Conservation (phyloP, 2,113 vertebrate species). For the Gorilla gorilla region DNA sequence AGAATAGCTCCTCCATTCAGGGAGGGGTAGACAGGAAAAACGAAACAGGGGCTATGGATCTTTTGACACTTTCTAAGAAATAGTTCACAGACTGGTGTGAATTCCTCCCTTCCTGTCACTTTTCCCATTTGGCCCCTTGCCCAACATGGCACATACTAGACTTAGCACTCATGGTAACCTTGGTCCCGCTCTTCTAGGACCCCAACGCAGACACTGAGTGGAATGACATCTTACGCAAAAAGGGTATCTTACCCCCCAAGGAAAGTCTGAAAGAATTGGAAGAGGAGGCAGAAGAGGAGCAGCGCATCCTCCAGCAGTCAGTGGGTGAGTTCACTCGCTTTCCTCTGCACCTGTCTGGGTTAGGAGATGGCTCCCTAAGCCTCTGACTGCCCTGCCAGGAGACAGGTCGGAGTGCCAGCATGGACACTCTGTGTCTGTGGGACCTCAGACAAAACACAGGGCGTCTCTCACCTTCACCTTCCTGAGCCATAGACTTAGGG, state of each 20-base stretch:
- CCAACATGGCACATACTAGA: fast-evolving
- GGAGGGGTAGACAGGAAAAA: not conserved
- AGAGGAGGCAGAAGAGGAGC: constrained; percentile 84
- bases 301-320: constrained; percentile 88
- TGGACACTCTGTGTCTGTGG: not conserved
- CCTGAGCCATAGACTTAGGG: not conserved
- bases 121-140: not conserved
- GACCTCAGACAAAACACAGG: not conserved
- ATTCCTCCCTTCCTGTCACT: not conserved
- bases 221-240: constrained; percentile 97
- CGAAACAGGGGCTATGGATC: not conserved
- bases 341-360: not conserved
- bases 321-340: constrained; percentile 85
- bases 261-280: constrained; percentile 88
- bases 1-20: not conserved
- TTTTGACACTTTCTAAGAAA: not conserved
- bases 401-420: not conserved
- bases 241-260: constrained; percentile 96
- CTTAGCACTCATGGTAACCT: fast-evolving
- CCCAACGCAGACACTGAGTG: constrained; percentile 97
- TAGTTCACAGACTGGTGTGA: not conserved
- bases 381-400: not conserved
- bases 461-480: not conserved
- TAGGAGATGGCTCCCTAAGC: not conserved
- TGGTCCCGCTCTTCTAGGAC: constrained; percentile 84